Conservation (phyloP, 1,140 invertebrate species). For the Drosophila quadrilineata region DNA sequence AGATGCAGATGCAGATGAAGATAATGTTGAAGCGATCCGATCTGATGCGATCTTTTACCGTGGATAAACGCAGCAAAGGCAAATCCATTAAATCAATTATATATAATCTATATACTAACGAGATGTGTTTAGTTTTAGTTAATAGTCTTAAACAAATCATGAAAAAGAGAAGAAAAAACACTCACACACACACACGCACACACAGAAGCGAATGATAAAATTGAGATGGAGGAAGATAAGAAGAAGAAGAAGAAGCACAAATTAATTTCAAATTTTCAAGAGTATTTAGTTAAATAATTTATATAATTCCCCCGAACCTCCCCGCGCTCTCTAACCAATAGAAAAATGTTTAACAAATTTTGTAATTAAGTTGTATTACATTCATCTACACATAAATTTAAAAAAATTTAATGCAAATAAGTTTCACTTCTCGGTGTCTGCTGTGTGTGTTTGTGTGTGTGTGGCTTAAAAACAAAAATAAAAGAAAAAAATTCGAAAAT, state of each 20-base stretch:
- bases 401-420: constrained; percentile 13
- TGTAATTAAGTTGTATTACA: constrained; percentile 74
- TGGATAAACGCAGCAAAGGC: constrained; percentile 22
- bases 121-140: constrained; percentile 65
- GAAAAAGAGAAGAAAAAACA: constrained; percentile 62
- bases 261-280: too few relatives aligned
- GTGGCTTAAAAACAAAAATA: too few relatives aligned
- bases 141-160: constrained; percentile 67
- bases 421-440: too few relatives aligned
- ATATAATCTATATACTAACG: constrained; percentile 46
- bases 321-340: too few relatives aligned
- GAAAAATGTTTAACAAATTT: constrained; percentile 69
- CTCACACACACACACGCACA: constrained; percentile 11
- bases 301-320: too few relatives aligned
- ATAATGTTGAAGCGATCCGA: too few relatives aligned
- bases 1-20: constrained; percentile 5
- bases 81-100: constrained; percentile 46
- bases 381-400: constrained; percentile 8
- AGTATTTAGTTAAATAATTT: too few relatives aligned
- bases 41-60: too few relatives aligned
- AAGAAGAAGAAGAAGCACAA: constrained; percentile 1
- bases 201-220: constrained; percentile 15
- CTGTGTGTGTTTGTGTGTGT: too few relatives aligned
- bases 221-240: too few relatives aligned
- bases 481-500: constrained; percentile 19